Conservation (phyloP, 2,113 vertebrate species). For the Calyptomena viridis region DNA sequence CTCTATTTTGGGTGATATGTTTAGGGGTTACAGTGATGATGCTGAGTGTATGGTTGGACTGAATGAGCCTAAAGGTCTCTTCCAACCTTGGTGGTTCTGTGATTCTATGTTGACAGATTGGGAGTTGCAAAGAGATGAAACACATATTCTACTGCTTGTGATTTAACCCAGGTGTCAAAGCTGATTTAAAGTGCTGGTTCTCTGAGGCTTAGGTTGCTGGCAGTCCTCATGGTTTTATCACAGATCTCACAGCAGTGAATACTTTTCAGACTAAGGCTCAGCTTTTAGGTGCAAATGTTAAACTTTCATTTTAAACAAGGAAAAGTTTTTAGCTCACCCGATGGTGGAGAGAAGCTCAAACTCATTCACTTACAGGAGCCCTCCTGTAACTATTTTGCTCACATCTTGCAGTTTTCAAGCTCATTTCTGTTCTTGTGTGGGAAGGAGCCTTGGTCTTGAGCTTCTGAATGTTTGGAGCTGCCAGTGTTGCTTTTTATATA, state of each 20-base stretch:
- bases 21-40: background rate
- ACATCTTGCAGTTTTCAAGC: background rate
- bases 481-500: background rate
- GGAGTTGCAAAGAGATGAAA: background rate
- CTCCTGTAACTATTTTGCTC: background rate
- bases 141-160: background rate
- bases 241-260: background rate
- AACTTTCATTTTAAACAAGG: background rate
- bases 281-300: background rate
- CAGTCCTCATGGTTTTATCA: background rate
- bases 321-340: background rate
- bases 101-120: background rate
- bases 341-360: background rate
- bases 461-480: background rate
- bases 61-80: background rate
- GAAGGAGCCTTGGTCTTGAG: background rate
- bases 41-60: background rate
- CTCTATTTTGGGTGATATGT: background rate
- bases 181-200: background rate
- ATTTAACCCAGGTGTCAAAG: background rate
- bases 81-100: background rate
- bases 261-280: background rate
- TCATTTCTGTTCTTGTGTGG: background rate
- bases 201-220: background rate
- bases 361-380: background rate